phyloP scores from a whole-genome alignment of 1,140 invertebrate genomes.

The Lordiphosa clarofinis region DNA sequence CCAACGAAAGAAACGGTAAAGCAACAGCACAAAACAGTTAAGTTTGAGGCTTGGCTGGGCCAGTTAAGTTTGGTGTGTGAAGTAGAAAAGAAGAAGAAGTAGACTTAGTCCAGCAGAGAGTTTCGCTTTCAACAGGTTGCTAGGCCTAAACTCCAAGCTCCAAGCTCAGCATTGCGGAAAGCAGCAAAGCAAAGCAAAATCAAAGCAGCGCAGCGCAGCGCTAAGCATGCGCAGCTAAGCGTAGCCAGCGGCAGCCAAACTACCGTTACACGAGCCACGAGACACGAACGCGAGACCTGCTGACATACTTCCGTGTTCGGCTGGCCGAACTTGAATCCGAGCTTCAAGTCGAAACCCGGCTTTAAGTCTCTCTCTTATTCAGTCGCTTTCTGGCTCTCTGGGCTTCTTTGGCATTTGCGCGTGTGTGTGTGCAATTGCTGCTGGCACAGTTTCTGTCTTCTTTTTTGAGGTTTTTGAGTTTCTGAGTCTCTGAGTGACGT shows the following conservation, averaged over 20 bases:
- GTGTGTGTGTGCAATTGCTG: constrained; percentile 34
- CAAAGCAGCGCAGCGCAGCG: constrained; percentile 21
- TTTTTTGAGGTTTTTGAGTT: constrained; percentile 13
- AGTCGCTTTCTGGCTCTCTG: constrained; percentile 13
- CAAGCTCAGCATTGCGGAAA: constrained; percentile 48
- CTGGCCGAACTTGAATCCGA: constrained; percentile 31
- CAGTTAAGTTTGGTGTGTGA: constrained; percentile 1
- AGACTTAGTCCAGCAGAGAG: constrained; percentile 61
- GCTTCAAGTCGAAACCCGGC: constrained; percentile 19
- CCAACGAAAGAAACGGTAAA: constrained; percentile 62
- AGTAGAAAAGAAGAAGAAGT: constrained; percentile 36
- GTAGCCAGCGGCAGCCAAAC: constrained; percentile 60
- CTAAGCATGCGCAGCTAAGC: constrained; percentile 71
- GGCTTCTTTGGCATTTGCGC: not conserved
- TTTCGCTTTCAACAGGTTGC: constrained; percentile 80
- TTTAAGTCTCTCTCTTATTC: constrained; percentile 10
- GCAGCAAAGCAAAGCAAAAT: constrained; percentile 19
- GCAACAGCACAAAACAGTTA: constrained; percentile 46
- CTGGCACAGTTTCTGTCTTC: constrained; percentile 49
- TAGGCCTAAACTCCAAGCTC: constrained; percentile 32
- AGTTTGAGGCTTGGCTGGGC: constrained; percentile 19
- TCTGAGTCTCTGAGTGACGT: constrained; percentile 32
- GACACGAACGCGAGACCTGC: constrained; percentile 59
- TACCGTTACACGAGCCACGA: constrained; percentile 75
- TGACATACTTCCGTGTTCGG: constrained; percentile 79